Evolutionary conservation across 64 coral and sea anemone genomes (phyloP), one percentile per base, ranked within the genome.

Genomic region (Catalaphyllia jardinei): DNA sequence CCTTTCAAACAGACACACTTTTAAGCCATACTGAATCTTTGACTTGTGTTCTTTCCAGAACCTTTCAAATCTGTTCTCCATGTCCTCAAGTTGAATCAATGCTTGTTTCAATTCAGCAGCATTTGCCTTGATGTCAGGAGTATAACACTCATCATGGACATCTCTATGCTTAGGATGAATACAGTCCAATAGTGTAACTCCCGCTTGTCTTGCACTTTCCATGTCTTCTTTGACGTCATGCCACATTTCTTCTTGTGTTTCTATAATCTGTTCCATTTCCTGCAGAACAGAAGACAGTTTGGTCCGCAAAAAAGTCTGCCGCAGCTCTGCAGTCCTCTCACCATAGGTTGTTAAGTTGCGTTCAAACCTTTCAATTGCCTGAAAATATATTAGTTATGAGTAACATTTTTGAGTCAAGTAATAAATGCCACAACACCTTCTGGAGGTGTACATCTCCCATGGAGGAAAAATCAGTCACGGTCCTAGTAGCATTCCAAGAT

Each of bases 291-390:
- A 83, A 5, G 72, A 71, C 9, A 89, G 50, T 64, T 93, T 82
- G 52, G 91, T 87, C 73, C 82, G 75, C 15, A 65, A 54, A 54
- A 89, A 93, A 35, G 63, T 81, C 60, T 74, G 75, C 13, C 74
- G 82, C 25, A 93, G 38, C 46, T 67, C 76, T 22, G 52, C 22
- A 4, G 91, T 88, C 52, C 90, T 90, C 18, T 82, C 67, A 59
- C 60, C 42, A 14, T 87, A 63, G 11, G 80, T 24, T 0, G 29
- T 60, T 24, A 96, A 31, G 49, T 93, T 96, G 1, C 60, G 62
- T 52, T 87, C 88, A 90, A 96, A 93, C 22, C 92, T 86, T 82
- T 96, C 95, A 82, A 96, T 91, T 51, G 95, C 95, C 95, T 96
- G 38, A 75, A 81, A 81, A 81, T 55, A 20, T 0, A 82, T 9